Evolutionary conservation across 92 coral and sea anemone genomes (phyloP), one percentile per base, ranked within the genome.

Genomic region (Epizoanthus stellaris): DNA sequence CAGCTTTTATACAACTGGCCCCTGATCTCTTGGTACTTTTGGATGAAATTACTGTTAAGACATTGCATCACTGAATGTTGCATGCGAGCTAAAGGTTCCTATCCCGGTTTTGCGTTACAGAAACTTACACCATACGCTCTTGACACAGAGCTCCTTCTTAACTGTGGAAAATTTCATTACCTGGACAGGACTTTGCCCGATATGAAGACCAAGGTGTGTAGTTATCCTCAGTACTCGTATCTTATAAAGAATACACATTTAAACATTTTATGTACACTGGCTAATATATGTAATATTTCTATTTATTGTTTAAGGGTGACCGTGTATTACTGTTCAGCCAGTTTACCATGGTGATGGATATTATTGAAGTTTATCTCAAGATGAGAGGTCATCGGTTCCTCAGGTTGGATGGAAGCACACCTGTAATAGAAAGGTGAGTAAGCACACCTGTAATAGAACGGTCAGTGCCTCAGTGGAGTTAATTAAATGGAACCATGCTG

Each of bases 321-420:
- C 96, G 99, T 4, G 95, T 96, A 4, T 73, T 96, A 76, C 90
- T 96, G 70, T 96, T 96, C 77, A 94, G 95, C 76, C 99, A 96
- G 88, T 94, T 96, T 77, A 89, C 92, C 14, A 92, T 96, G 90
- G 93, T 82, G 77, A 92, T 96, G 99, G 99, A 96, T 52, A 88
- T 96, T 4, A 72, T 92, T 54, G 95, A 91, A 76, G 98, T 89
- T 61, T 96, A 92, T 85, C 88, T 96, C 64, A 74, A 95, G 36
- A 82, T 79, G 70, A 88, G 94, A 85, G 84, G 91, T 14, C 91
- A 91, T 80, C 89, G 90, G 23, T 96, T 89, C 80, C 64, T 96
- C 19, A 90, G 99, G 72, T 80, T 96, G 61, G 99, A 96, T 82
- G 99, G 99, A 73, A 52, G 59, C 34, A 92, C 96, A 6, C 85